phyloP scores from a whole-genome alignment of 2,888 invertebrate species.

The Sarcophaga variegata region DNA sequence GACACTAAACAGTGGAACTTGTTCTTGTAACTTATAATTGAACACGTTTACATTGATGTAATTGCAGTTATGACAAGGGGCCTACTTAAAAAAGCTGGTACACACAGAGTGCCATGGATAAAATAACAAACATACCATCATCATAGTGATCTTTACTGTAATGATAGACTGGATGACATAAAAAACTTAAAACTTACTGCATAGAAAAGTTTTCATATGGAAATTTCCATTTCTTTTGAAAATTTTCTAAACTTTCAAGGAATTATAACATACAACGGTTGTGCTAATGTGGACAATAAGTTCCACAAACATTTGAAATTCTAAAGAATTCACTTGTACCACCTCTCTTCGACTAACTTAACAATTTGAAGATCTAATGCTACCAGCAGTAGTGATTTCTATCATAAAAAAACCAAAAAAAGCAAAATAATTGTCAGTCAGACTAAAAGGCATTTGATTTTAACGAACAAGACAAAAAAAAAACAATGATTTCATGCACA shows the following conservation, averaged over 20 bases:
- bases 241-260: too few species aligned
- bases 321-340: background rate
- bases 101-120: background rate
- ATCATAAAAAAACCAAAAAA: background rate
- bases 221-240: too few species aligned
- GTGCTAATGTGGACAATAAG: too few species aligned
- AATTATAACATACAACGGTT: too few species aligned
- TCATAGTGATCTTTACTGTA: background rate
- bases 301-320: constrained; percentile 1
- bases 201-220: too few species aligned
- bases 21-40: constrained; percentile 29
- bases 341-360: too few species aligned
- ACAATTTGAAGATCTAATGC: background rate
- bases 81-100: constrained; percentile 23
- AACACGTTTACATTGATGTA: constrained; percentile 39
- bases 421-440: constrained; percentile 37
- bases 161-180: background rate
- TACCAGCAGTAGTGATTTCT: background rate
- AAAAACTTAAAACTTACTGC: too few species aligned
- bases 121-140: background rate
- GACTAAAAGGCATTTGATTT: constrained; percentile 61
- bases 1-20: too few species aligned
- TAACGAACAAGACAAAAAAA: constrained; percentile 8
- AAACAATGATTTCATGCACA: constrained; percentile 51
- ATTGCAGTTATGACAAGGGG: constrained; percentile 37